phyloP scores from a whole-genome alignment of 2,888 invertebrate genomes.

The Dryadula phaetusa region DNA sequence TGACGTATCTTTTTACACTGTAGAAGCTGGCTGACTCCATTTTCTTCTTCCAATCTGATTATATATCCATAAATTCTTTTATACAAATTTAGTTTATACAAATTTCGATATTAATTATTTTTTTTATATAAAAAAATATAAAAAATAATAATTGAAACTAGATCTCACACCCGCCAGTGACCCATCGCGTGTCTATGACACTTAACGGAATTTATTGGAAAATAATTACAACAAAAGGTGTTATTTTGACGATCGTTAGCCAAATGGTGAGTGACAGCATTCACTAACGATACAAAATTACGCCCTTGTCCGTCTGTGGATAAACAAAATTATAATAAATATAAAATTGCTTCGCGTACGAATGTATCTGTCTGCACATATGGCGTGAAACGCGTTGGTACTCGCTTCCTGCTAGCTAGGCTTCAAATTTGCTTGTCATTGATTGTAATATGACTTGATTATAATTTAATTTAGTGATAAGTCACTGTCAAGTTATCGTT shows the following conservation, averaged over 20 bases:
- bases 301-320: conserved; percentile 52
- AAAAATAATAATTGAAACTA: neutral
- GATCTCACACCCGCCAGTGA: neutral
- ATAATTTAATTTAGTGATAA: too few relatives aligned
- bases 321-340: conserved; percentile 72
- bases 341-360: conserved; percentile 58
- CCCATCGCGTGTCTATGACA: conserved; percentile 47
- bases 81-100: too few relatives aligned
- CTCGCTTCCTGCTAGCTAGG: neutral
- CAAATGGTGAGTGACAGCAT: conserved; percentile 57
- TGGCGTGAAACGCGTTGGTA: conserved; percentile 73
- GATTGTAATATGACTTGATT: conserved; percentile 20
- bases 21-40: too few relatives aligned
- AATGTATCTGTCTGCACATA: conserved; percentile 63
- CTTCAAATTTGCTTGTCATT: conserved; percentile 33
- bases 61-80: too few relatives aligned
- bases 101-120: too few relatives aligned
- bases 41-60: too few relatives aligned
- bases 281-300: conserved; percentile 72
- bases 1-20: too few relatives aligned
- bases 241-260: conserved; percentile 59
- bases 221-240: conserved; percentile 62
- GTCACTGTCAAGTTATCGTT: too few relatives aligned
- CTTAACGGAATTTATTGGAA: conserved; percentile 54
- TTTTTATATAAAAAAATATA: too few relatives aligned